These are phyloP conservation scores for Clanis bilineata DNA, from an alignment of 2,888 invertebrate species.

Conservation along the genomic window DNA sequence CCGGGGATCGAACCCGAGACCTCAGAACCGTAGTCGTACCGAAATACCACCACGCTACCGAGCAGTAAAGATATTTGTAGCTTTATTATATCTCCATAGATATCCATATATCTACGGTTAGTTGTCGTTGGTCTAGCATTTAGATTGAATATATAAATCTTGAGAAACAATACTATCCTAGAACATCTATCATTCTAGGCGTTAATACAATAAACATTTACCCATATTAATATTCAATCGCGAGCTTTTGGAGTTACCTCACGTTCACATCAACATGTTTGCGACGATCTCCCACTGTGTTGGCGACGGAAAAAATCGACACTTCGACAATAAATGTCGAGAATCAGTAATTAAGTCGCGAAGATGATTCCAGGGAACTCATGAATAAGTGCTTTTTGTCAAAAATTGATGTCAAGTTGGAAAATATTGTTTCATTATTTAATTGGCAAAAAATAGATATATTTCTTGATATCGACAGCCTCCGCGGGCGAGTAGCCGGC, in stretches of 20 bases:
- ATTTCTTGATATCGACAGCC: background rate
- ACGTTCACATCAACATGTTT: conserved; percentile 22
- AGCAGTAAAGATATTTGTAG: no score
- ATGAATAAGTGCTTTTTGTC: conserved; percentile 34
- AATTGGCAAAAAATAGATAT: background rate
- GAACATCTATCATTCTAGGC: background rate
- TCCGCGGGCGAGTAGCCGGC: no score
- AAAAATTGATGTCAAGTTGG: background rate
- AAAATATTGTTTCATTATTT: background rate
- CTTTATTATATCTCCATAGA: no score
- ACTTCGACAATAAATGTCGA: conserved; percentile 32
- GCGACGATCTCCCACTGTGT: conserved; percentile 32
- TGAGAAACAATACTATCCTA: background rate
- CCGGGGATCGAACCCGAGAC: no score
- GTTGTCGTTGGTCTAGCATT: no score
- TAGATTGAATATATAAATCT: background rate
- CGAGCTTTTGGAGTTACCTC: conserved; percentile 22
- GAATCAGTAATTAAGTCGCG: conserved; percentile 41
- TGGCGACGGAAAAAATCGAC: conserved; percentile 18
- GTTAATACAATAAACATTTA: conserved; percentile 9
- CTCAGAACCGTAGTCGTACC: no score
- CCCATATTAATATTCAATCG: background rate
- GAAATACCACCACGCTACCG: no score
- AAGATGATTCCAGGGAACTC: conserved; percentile 37
- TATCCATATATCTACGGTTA: no score